These are phyloP conservation scores for Coecobrya sp. DNA, from an alignment of 2,888 invertebrate species.

Conservation along the genomic window DNA sequence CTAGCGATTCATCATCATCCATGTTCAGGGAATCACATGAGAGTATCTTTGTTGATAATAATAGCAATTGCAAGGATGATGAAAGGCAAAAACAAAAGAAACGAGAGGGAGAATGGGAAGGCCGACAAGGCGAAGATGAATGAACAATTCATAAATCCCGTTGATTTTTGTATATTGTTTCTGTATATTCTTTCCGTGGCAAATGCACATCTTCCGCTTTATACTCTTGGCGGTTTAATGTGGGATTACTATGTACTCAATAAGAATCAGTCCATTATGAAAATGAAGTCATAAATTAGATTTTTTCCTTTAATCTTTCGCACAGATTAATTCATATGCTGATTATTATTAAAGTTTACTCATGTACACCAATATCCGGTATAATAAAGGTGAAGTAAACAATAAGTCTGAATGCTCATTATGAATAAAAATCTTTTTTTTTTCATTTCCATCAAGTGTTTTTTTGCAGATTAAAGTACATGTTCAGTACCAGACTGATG, in stretches of 20 bases:
- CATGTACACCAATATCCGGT: background rate
- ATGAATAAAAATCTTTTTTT: background rate
- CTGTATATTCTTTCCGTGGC: background rate
- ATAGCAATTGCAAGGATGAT: constrained; percentile 35
- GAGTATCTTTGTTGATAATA: constrained; percentile 52
- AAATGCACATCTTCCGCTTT: background rate
- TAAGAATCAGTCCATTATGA: background rate
- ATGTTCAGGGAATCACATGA: constrained; percentile 45
- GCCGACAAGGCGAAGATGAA: constrained; percentile 61
- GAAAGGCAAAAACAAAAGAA: constrained; percentile 51
- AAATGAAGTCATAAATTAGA: constrained; percentile 20
- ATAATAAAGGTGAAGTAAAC: background rate
- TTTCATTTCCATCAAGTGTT: background rate
- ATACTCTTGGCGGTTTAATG: background rate
- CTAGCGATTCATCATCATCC: constrained; percentile 42
- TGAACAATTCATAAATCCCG: constrained; percentile 3
- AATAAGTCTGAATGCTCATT: background rate
- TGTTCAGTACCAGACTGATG: too few species aligned
- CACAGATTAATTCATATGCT: constrained; percentile 11
- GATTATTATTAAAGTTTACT: constrained; percentile 1
- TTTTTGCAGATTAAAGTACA: too few species aligned
- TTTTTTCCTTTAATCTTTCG: background rate
- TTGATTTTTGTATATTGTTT: background rate
- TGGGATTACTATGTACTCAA: background rate
- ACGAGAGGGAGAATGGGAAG: constrained; percentile 23